phyloP scores from a whole-genome alignment of 2,113 vertebrate genomes.

The Cromileptes altivelis region DNA sequence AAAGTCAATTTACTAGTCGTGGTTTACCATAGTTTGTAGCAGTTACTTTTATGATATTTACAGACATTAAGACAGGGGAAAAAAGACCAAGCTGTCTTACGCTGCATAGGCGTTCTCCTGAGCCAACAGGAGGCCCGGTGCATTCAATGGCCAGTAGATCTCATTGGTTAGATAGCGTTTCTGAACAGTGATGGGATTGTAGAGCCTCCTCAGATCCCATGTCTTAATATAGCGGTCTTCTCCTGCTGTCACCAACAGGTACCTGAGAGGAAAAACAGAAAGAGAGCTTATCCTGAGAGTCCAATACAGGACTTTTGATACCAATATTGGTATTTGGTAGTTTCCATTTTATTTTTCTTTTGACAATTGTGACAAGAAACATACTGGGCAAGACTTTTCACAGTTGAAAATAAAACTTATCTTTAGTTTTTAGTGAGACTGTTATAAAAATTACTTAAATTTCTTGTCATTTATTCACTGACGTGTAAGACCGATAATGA shows the following conservation, averaged over 20 bases:
- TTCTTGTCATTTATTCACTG: neutral
- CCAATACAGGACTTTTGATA: no score
- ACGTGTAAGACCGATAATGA: neutral
- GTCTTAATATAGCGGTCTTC: slow-evolving; percentile 94
- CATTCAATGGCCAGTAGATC: slow-evolving; percentile 91
- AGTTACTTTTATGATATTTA: no score
- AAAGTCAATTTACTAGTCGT: neutral
- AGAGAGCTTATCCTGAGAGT: neutral
- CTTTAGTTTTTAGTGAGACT: no score
- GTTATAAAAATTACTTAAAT: neutral
- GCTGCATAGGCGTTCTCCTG: slow-evolving; percentile 91
- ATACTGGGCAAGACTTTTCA: no score
- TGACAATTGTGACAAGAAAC: no score
- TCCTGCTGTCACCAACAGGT: slow-evolving; percentile 91
- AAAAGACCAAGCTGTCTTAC: slow-evolving; percentile 78
- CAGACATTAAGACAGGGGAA: neutral
- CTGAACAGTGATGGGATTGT: slow-evolving; percentile 87
- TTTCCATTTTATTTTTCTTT: no score
- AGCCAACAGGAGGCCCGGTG: slow-evolving; percentile 88
- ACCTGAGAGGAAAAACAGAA: slow-evolving; percentile 71
- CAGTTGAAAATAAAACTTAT: no score
- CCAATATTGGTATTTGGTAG: neutral
- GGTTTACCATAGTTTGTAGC: no score
- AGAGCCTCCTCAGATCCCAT: slow-evolving; percentile 91
- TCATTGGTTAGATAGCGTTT: slow-evolving; percentile 93